Evolutionary conservation across 2,113 vertebrate species (phyloP), one percentile per base, ranked within the genome.

Genomic region (Petroica traversi): DNA sequence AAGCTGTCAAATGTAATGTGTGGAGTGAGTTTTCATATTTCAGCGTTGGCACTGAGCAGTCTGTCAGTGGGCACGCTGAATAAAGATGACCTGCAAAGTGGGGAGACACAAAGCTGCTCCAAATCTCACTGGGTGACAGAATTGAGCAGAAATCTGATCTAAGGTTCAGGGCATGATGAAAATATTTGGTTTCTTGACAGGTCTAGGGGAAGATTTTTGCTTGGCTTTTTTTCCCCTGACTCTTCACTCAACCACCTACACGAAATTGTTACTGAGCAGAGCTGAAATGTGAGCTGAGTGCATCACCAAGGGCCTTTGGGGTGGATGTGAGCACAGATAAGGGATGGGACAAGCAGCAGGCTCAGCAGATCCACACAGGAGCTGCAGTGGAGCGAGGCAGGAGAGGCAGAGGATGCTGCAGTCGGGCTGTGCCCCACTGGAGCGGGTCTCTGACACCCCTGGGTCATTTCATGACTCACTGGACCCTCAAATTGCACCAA

Each of bases 21-120:
- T 33, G 58, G 38, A 68, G 61, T n/a, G 38, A 95, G 75, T 92
- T 92, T 89, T 87, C 81, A 28, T 36, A 73, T 91, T 81, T 76
- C 74, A 28, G 0, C 12, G 49, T 41, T 95, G 86, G 82, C 86
- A 85, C 76, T 48, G 12, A 78, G 59, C 9, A 81, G 64, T 12
- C 61, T 81, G 68, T 61, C 76, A 92, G 57, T 38, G 84, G 72
- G 31, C 40, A 31, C 5, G 3, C 28, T 68, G 77, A 92, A 61
- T 71, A 87, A 75, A 72, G 84, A 91, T 85, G 91, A 87, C 81
- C 74, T 82, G 80, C 20, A 43, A 79, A 77, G 45, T 20, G 17
- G 17, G 25, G 57, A 92, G 43, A 33, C 20, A 31, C 8, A 26
- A 82, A 38, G 43, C 87, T 75, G 49, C 66, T 88, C 66, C 66